These are phyloP conservation scores for Salvelinus namaycush DNA, from an alignment of 2,113 vertebrate genomes.

Conservation along the genomic window DNA sequence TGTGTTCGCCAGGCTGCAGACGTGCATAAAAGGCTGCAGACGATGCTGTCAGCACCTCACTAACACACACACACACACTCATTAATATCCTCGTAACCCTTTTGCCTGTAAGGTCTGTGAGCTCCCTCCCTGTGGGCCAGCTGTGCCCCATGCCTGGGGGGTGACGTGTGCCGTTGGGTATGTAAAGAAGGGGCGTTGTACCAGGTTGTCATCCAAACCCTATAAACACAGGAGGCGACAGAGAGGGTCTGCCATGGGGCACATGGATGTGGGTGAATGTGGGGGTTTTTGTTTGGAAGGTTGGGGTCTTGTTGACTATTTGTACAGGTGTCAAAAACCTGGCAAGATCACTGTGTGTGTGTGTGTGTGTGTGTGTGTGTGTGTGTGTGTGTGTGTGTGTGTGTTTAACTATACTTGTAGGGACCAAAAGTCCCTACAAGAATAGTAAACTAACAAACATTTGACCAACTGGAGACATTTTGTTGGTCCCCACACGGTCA, in stretches of 20 bases:
- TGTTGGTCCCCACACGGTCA: no score
- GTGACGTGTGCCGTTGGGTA: conserved; percentile 35
- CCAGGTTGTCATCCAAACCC: conserved; percentile 52
- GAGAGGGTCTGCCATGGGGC: conserved; percentile 35
- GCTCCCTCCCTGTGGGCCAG: conserved; percentile 27
- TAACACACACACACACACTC: background rate
- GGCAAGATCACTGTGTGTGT: conserved; percentile 2
- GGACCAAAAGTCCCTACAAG: no score
- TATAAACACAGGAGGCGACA: conserved; percentile 50
- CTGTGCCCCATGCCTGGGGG: conserved; percentile 6
- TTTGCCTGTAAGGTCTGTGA: background rate
- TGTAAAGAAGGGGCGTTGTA: conserved; percentile 19
- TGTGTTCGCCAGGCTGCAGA: conserved; percentile 12
- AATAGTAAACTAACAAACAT: no score
- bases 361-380: no score
- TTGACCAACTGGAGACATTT: no score
- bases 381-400: conserved; percentile 8
- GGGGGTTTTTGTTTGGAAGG: background rate
- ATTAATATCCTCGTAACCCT: conserved; percentile 1
- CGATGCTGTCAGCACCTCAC: conserved; percentile 49
- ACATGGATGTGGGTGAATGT: conserved; percentile 16
- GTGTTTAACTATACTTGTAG: background rate
- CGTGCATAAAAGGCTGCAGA: conserved; percentile 37
- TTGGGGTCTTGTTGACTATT: conserved; percentile 30
- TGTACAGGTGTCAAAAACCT: conserved; percentile 48